These are phyloP conservation scores for Thalassophryne amazonica DNA, from an alignment of 2,797 vertebrate species.

Conservation along the genomic window DNA sequence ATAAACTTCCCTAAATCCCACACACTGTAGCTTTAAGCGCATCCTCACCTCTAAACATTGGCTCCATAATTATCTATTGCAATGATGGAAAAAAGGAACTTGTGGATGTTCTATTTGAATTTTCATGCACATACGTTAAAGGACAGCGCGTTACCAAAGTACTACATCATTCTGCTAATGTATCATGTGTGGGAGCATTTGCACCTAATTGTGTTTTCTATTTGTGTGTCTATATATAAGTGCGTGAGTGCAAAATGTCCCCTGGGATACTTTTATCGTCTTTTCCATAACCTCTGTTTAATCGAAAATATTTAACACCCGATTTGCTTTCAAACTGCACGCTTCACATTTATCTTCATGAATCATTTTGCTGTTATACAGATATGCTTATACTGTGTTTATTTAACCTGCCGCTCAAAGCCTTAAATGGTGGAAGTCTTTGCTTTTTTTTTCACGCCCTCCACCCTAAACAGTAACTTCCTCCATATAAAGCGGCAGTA, in stretches of 20 bases:
- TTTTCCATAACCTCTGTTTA: neutral
- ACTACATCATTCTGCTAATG: slow-evolving; percentile 42
- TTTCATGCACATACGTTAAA: slow-evolving; percentile 42
- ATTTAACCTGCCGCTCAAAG: too few species aligned
- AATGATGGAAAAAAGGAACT: slow-evolving; percentile 57
- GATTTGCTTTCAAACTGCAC: neutral
- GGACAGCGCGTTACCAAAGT: slow-evolving; percentile 38
- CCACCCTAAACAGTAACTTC: too few species aligned
- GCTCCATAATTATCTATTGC: slow-evolving; percentile 63
- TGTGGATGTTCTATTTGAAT: slow-evolving; percentile 47
- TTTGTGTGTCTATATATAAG: slow-evolving; percentile 12
- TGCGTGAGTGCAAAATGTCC: neutral
- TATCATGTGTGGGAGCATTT: neutral
- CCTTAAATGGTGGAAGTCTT: too few species aligned
- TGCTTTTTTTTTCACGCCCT: too few species aligned
- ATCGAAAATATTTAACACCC: slow-evolving; percentile 1
- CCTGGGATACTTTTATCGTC: slow-evolving; percentile 9
- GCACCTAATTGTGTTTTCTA: slow-evolving; percentile 13
- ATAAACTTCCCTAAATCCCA: too few species aligned
- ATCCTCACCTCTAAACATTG: too few species aligned
- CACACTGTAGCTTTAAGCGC: too few species aligned
- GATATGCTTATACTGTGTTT: too few species aligned
- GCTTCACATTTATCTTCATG: neutral
- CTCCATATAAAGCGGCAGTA: too few species aligned
- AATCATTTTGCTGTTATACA: neutral